These are phyloP conservation scores for Kryptolebias ocellatus DNA, from an alignment of 2,797 vertebrate genomes.

Conservation along the genomic window DNA sequence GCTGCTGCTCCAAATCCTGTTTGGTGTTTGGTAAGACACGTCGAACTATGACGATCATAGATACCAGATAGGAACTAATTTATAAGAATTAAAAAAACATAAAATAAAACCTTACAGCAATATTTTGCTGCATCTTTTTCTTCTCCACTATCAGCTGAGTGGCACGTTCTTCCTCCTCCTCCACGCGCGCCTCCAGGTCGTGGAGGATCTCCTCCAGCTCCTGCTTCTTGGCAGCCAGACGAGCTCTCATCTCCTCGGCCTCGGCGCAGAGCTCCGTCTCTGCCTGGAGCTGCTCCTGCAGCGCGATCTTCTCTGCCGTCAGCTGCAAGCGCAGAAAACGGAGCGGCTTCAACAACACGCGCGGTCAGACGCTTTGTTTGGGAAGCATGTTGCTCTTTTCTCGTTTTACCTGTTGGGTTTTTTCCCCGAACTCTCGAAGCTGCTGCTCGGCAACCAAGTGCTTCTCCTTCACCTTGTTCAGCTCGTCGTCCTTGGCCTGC, in stretches of 20 bases:
- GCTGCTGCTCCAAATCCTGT: constrained; percentile 95
- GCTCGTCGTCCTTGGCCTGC: constrained; percentile 94
- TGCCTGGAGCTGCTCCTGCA: constrained; percentile 98
- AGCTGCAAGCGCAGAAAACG: constrained; percentile 76
- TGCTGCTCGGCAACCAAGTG: constrained; percentile 87
- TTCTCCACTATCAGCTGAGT: constrained; percentile 88
- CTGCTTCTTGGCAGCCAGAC: constrained; percentile 94
- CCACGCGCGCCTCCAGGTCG: constrained; percentile 94
- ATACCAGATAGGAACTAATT: too few relatives aligned
- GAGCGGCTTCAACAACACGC: background rate
- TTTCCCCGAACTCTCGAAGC: constrained; percentile 87
- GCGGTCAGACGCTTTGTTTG: background rate
- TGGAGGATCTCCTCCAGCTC: constrained; percentile 98
- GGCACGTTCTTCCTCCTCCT: constrained; percentile 96
- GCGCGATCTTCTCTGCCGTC: constrained; percentile 90
- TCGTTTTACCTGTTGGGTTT: constrained; percentile 88
- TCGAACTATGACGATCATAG: background rate
- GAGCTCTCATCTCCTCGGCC: constrained; percentile 95
- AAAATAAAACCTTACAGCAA: constrained; percentile 77
- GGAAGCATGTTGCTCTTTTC: background rate
- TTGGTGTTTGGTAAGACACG: background rate
- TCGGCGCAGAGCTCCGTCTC: constrained; percentile 96
- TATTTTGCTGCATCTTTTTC: constrained; percentile 99
- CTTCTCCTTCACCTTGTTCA: constrained; percentile 90
- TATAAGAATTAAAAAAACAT: background rate